These are phyloP conservation scores for Ochlodes sylvanus DNA, from an alignment of 2,888 invertebrate genomes.

Conservation along the genomic window DNA sequence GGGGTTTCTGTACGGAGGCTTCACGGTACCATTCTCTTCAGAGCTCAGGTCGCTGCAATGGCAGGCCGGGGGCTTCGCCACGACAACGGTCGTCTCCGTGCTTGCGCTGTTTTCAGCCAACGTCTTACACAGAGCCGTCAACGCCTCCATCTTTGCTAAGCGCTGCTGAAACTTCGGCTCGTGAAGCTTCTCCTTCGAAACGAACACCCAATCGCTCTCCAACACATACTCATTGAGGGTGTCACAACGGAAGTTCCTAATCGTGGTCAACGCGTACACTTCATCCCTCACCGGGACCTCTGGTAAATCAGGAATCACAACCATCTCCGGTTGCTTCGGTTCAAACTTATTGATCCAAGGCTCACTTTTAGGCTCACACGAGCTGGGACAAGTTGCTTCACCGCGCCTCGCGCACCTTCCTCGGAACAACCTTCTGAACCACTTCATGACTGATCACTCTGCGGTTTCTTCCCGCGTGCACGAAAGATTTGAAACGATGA, in stretches of 20 bases:
- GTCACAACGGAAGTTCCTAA: conserved; percentile 69
- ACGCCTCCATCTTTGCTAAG: conserved; percentile 57
- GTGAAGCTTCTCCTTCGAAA: conserved; percentile 62
- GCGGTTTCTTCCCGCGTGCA: conserved; percentile 87
- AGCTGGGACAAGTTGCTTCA: conserved; percentile 47
- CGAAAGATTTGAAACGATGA: conserved; percentile 85
- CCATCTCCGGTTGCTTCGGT: conserved; percentile 38
- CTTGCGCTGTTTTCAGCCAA: conserved; percentile 54
- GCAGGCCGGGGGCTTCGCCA: conserved; percentile 66
- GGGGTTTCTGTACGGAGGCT: conserved; percentile 45
- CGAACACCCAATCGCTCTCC: conserved; percentile 75
- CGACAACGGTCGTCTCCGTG: conserved; percentile 54
- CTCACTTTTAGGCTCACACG: conserved; percentile 46
- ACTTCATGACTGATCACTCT: conserved; percentile 85
- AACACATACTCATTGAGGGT: conserved; percentile 62
- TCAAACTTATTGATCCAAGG: conserved; percentile 52
- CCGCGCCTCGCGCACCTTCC: conserved; percentile 79
- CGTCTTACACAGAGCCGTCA: conserved; percentile 63
- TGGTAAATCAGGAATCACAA: conserved; percentile 41
- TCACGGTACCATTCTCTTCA: conserved; percentile 48
- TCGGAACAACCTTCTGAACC: conserved; percentile 87
- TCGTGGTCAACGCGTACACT: conserved; percentile 70
- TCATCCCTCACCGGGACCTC: conserved; percentile 51
- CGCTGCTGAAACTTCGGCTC: conserved; percentile 68
- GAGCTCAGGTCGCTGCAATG: conserved; percentile 60